Conservation (phyloP, 2,797 vertebrate genomes). For the Caiman crocodilus region DNA sequence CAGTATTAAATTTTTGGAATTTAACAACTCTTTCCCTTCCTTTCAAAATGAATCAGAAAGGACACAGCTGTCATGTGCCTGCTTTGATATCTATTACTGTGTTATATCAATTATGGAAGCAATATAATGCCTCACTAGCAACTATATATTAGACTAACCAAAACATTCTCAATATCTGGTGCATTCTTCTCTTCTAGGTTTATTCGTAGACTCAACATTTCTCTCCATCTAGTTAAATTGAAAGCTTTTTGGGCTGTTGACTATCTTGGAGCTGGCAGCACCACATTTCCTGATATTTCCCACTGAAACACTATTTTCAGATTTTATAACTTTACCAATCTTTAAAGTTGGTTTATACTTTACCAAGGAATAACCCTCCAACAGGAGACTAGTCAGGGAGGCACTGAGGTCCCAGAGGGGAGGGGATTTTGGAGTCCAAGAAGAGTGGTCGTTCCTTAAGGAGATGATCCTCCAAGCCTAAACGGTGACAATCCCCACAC, state of each 20-base stretch:
- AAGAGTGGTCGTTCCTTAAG: no score
- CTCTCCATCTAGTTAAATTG: not conserved
- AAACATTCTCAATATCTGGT: not conserved
- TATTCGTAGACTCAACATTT: not conserved
- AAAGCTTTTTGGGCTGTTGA: not conserved
- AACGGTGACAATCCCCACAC: no score
- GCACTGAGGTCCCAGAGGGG: no score
- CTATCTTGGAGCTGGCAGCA: not conserved
- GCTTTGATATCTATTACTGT: not conserved
- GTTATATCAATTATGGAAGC: not conserved
- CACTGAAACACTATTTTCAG: not conserved
- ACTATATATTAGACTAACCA: not conserved
- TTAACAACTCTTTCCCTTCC: not conserved
- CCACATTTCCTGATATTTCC: not conserved
- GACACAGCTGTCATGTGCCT: not conserved
- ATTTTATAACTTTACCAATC: rapidly evolving
- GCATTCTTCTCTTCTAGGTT: not conserved
- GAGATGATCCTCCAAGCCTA: no score
- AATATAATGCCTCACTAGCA: not conserved
- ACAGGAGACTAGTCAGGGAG: no score
- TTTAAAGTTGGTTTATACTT: not conserved
- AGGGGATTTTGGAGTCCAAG: no score
- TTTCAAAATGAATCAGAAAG: not conserved
- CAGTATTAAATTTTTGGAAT: not conserved
- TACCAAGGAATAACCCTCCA: no score